Percentiles rank a stretch among this genome's conserved stretches.
Conservation (phyloP, 2,797 vertebrate genomes). For the Zenarchopterus dispar region DNA sequence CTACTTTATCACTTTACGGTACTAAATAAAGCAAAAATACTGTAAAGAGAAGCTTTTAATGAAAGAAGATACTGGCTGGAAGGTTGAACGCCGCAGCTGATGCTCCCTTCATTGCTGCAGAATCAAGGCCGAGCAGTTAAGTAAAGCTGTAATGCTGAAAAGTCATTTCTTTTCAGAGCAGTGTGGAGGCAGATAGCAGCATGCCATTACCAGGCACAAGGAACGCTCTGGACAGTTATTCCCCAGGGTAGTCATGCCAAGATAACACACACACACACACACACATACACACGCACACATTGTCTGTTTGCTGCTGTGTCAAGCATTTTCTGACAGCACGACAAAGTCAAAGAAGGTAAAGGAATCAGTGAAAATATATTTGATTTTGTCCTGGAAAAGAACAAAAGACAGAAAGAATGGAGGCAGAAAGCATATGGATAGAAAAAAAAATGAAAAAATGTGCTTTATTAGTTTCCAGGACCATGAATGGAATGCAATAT, state of each 20-base stretch:
- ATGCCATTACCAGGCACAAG: conserved; percentile 63
- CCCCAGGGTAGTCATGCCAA: conserved; percentile 40
- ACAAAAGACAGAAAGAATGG: not conserved
- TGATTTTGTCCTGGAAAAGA: conserved; percentile 5
- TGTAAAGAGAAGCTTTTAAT: conserved; percentile 41
- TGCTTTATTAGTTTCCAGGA: conserved; percentile 3
- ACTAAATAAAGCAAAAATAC: conserved; percentile 35
- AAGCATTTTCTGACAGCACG: conserved; percentile 40
- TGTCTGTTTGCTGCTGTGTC: conserved; percentile 36
- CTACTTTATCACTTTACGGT: not conserved
- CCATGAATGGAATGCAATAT: conserved; percentile 34
- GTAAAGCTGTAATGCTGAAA: conserved; percentile 54
- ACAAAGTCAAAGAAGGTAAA: conserved; percentile 36
- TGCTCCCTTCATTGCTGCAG: conserved; percentile 44
- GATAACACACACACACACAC: conserved; percentile 41
- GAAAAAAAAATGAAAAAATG: not conserved
- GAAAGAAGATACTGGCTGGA: conserved; percentile 42
- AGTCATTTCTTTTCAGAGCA: conserved; percentile 68
- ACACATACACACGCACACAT: conserved; percentile 14
- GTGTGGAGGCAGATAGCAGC: conserved; percentile 63
- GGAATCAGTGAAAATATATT: conserved; percentile 25
- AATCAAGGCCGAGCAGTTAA: conserved; percentile 68
- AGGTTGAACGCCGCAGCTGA: conserved; percentile 25
- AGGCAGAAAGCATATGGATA: not conserved
- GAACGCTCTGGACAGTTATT: conserved; percentile 62